A percentile compares a stretch with the other conserved stretches of the same genome.
Evolutionary conservation across 1,140 invertebrate species (phyloP).

Genomic region (Dendroctonus valens): DNA sequence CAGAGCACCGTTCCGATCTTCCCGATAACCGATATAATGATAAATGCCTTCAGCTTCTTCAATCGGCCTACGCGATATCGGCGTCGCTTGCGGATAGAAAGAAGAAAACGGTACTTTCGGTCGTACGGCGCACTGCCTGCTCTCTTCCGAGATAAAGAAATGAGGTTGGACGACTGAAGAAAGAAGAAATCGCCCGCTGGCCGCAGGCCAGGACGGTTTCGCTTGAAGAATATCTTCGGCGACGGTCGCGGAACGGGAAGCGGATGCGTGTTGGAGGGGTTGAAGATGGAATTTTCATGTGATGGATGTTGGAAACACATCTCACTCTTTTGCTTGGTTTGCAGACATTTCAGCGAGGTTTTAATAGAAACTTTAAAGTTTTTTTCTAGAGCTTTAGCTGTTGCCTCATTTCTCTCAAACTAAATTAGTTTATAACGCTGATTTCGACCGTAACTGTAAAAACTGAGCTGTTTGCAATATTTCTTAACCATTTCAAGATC

Average conservation of each 20-base stretch:
- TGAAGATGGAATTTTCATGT: too few relatives aligned
- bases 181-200: slow-evolving; percentile 25
- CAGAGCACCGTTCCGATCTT: background rate
- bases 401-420: too few relatives aligned
- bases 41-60: slow-evolving; percentile 1
- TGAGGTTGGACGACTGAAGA: slow-evolving; percentile 29
- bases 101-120: slow-evolving; percentile 26
- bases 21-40: background rate
- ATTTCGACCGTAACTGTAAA: too few relatives aligned
- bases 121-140: slow-evolving; percentile 5
- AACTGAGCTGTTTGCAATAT: too few relatives aligned
- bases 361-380: too few relatives aligned
- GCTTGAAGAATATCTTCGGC: background rate
- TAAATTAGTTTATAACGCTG: too few relatives aligned
- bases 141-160: slow-evolving; percentile 21
- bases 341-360: too few relatives aligned
- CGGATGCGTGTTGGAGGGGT: background rate
- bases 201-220: slow-evolving; percentile 22
- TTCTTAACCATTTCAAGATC: too few relatives aligned
- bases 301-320: too few relatives aligned
- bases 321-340: too few relatives aligned
- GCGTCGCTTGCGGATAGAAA: slow-evolving; percentile 1
- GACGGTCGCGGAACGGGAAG: slow-evolving; percentile 4
- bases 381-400: too few relatives aligned
- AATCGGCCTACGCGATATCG: slow-evolving; percentile 1